Conservation (phyloP, 1,140 invertebrate genomes). For the Neotoxoptera formosana region DNA sequence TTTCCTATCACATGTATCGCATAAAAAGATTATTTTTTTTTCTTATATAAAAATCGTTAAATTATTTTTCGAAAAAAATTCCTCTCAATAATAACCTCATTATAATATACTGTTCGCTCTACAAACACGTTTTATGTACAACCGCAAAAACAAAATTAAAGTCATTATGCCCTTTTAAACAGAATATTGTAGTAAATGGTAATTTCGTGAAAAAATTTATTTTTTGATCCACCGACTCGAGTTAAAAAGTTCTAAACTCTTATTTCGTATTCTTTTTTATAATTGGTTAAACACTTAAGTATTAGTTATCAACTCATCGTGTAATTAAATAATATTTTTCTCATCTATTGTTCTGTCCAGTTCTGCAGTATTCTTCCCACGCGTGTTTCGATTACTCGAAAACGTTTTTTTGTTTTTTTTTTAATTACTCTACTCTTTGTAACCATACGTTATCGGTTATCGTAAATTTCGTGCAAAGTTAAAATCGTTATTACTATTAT, state of each 20-base stretch:
- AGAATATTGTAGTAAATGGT: background rate
- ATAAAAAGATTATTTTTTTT: too few relatives aligned
- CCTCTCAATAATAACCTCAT: too few relatives aligned
- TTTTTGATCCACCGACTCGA: background rate
- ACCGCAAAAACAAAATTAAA: background rate
- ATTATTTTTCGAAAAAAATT: too few relatives aligned
- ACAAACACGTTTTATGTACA: background rate
- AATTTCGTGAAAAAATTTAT: background rate
- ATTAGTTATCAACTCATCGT: background rate
- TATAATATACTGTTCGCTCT: fast-evolving
- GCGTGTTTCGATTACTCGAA: too few relatives aligned
- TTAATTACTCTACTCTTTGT: too few relatives aligned
- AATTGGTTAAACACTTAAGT: background rate
- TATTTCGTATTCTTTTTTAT: background rate
- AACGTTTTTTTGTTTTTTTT: too few relatives aligned
- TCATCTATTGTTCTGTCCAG: too few relatives aligned
- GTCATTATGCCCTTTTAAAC: background rate
- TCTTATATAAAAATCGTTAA: too few relatives aligned
- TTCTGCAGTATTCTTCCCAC: too few relatives aligned
- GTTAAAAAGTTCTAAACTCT: background rate
- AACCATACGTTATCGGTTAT: too few relatives aligned
- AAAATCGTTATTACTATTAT: too few relatives aligned
- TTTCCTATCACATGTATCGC: background rate
- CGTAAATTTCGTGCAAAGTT: too few relatives aligned
- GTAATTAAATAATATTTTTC: background rate